Percentiles rank a stretch among this genome's conserved stretches.
These are phyloP conservation scores for Elmis aenea DNA, from an alignment of 2,888 invertebrate species.

Conservation along the genomic window DNA sequence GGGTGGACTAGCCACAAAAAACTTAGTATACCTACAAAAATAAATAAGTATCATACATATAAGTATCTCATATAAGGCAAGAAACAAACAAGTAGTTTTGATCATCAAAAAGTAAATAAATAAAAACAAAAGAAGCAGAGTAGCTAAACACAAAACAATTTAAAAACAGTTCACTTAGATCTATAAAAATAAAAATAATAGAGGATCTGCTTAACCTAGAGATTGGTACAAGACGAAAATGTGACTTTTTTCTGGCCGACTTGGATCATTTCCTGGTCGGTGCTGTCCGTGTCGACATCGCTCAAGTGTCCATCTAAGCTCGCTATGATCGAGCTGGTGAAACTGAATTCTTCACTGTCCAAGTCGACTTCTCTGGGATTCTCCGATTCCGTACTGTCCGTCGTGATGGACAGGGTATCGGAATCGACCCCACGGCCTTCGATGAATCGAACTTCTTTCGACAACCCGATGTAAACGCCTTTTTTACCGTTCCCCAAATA, in stretches of 20 bases:
- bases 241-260: constrained; percentile 17
- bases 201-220: no score
- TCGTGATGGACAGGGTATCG: constrained; percentile 28
- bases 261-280: not conserved
- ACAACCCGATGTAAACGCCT: constrained; percentile 45
- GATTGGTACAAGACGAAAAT: not conserved
- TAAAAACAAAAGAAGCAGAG: no score
- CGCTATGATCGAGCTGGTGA: constrained; percentile 52
- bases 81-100: no score
- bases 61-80: no score
- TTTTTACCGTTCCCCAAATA: constrained; percentile 45
- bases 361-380: constrained; percentile 10
- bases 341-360: constrained; percentile 47
- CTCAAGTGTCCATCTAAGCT: constrained; percentile 48
- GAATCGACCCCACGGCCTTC: constrained; percentile 31
- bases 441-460: constrained; percentile 37
- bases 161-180: no score
- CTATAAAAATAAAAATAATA: no score
- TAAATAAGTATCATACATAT: no score
- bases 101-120: no score
- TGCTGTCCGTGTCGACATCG: constrained; percentile 22
- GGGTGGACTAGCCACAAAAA: no score
- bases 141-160: no score
- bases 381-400: constrained; percentile 24
- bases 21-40: no score